Evolutionary conservation across 2,888 invertebrate genomes (phyloP).

Genomic region (Limenitis camilla): DNA sequence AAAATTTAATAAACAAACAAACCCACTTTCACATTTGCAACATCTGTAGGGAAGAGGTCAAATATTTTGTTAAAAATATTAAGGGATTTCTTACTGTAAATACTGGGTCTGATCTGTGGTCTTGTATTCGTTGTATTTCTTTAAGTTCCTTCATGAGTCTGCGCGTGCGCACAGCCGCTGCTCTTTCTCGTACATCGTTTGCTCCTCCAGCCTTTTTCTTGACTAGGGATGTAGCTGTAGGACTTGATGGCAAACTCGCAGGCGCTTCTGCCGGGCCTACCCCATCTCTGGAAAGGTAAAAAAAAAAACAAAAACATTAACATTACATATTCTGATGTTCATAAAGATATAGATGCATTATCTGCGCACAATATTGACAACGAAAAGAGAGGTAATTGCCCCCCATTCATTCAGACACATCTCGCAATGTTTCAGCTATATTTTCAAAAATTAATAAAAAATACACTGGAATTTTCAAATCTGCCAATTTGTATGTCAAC

Average conservation of each 20-base stretch:
- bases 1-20: too few species aligned
- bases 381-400: too few species aligned
- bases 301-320: neutral
- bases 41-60: too few species aligned
- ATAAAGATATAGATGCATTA: too few species aligned
- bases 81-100: slow-evolving; percentile 76
- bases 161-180: slow-evolving; percentile 78
- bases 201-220: slow-evolving; percentile 61
- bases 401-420: too few species aligned
- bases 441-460: too few species aligned
- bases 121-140: slow-evolving; percentile 84
- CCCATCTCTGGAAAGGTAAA: slow-evolving; percentile 51
- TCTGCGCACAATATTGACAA: too few species aligned
- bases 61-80: neutral
- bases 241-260: slow-evolving; percentile 66
- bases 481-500: too few species aligned
- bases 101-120: slow-evolving; percentile 79
- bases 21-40: too few species aligned
- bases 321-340: too few species aligned
- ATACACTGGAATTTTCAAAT: too few species aligned
- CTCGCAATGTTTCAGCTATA: too few species aligned
- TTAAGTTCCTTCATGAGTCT: slow-evolving; percentile 90
- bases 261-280: slow-evolving; percentile 67
- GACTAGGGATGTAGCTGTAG: slow-evolving; percentile 59
- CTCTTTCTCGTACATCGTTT: slow-evolving; percentile 59